Conservation (phyloP, 2,113 vertebrate genomes). For the Tachysurus vachellii region DNA sequence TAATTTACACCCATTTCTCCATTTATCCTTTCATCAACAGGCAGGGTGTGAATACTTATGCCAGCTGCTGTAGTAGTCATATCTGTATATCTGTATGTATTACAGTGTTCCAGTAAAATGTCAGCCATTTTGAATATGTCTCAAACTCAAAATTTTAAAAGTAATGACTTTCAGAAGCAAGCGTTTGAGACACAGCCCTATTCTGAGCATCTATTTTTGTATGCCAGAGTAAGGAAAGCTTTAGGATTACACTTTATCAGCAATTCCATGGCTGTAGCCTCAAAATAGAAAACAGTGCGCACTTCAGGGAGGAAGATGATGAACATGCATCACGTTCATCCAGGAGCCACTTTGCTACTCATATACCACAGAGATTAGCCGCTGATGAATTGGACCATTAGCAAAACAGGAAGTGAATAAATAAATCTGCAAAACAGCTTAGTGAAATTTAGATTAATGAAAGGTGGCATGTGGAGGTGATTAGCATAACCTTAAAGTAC, state of each 20-base stretch:
- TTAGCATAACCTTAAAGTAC: slow-evolving; percentile 20
- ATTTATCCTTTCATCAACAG: neutral
- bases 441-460: slow-evolving; percentile 34
- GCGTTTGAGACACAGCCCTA: neutral
- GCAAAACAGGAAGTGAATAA: slow-evolving; percentile 28
- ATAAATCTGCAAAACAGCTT: slow-evolving; percentile 35
- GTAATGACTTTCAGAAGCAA: neutral
- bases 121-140: neutral
- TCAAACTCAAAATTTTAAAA: neutral
- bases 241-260: slow-evolving; percentile 3
- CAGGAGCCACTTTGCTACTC: slow-evolving; percentile 43
- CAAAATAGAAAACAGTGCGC: slow-evolving; percentile 26
- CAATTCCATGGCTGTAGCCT: neutral
- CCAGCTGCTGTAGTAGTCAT: no score
- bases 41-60: neutral
- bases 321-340: slow-evolving; percentile 40
- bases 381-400: slow-evolving; percentile 46
- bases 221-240: neutral
- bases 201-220: neutral
- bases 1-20: neutral
- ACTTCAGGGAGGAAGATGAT: slow-evolving; percentile 25
- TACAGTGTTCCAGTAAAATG: neutral
- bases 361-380: slow-evolving; percentile 26
- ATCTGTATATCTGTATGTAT: no score
- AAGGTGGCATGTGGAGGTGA: neutral